phyloP scores from a whole-genome alignment of 1,140 invertebrate genomes.

The Pseudomyrmex dendroicus region DNA sequence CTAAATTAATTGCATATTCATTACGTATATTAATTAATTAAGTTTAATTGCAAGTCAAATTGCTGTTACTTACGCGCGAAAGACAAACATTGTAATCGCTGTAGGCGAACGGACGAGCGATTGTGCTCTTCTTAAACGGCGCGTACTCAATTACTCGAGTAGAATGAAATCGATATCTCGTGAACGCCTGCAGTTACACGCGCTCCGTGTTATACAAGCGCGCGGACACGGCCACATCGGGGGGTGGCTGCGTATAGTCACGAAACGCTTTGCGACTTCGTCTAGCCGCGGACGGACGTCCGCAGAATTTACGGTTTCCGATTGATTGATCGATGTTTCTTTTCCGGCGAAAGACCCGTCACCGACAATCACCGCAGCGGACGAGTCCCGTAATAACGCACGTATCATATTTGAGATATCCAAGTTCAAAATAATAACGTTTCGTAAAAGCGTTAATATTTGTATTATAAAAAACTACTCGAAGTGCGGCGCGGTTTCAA shows the following conservation, averaged over 20 bases:
- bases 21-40: no score
- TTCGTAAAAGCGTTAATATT: no score
- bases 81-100: slow-evolving; percentile 32
- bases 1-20: no score
- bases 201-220: slow-evolving; percentile 16
- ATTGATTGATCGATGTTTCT: slow-evolving; percentile 38
- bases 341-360: background rate
- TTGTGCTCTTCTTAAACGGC: slow-evolving; percentile 14
- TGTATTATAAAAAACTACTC: no score
- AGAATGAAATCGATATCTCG: slow-evolving; percentile 47
- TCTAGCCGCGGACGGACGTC: background rate
- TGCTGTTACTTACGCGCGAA: background rate
- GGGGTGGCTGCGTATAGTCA: slow-evolving; percentile 18
- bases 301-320: slow-evolving; percentile 32
- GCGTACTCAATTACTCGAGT: slow-evolving; percentile 40
- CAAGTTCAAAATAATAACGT: no score
- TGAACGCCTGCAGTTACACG: background rate
- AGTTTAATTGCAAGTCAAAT: slow-evolving; percentile 17
- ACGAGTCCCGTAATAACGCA: no score
- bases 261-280: slow-evolving; percentile 46
- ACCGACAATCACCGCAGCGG: no score
- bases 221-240: slow-evolving; percentile 40
- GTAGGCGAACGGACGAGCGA: background rate
- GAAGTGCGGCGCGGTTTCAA: no score
- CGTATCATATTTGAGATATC: no score